phyloP scores from a whole-genome alignment of 1,140 invertebrate genomes.

The Himalopsyche phryganea region DNA sequence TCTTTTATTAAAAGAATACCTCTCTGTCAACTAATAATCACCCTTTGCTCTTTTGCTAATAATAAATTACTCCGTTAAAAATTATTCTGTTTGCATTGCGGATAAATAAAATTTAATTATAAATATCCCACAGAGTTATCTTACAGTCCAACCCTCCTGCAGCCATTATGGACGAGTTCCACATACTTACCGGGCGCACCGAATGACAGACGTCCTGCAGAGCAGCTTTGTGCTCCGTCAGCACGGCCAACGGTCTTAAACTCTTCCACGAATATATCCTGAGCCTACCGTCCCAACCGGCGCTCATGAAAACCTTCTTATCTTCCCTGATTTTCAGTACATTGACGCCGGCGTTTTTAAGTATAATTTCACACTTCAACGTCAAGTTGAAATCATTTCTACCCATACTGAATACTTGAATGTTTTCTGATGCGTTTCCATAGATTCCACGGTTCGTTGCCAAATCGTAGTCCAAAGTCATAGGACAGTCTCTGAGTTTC shows the following conservation, averaged over 20 bases:
- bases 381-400: conserved; percentile 55
- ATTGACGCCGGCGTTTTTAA: conserved; percentile 71
- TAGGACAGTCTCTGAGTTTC: conserved; percentile 62
- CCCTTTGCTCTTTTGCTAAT: no score
- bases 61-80: no score
- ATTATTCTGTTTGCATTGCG: no score
- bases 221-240: conserved; percentile 65
- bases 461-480: conserved; percentile 65
- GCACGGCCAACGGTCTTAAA: conserved; percentile 67
- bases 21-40: no score
- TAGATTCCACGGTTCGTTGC: conserved; percentile 60
- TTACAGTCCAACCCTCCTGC: conserved; percentile 65
- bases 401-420: conserved; percentile 58
- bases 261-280: conserved; percentile 77
- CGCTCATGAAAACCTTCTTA: conserved; percentile 70
- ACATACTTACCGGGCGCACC: conserved; percentile 55
- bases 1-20: no score
- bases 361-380: conserved; percentile 55
- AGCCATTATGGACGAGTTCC: conserved; percentile 70
- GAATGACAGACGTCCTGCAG: conserved; percentile 70
- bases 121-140: conserved; percentile 74
- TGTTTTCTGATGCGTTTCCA: conserved; percentile 58
- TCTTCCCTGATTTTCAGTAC: conserved; percentile 66
- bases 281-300: conserved; percentile 73
- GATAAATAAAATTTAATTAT: conserved; percentile 39